A percentile compares a stretch with the other conserved stretches of the same genome.
These are phyloP conservation scores for Plagiodera versicolora DNA, from an alignment of 2,888 invertebrate genomes.

Conservation along the genomic window DNA sequence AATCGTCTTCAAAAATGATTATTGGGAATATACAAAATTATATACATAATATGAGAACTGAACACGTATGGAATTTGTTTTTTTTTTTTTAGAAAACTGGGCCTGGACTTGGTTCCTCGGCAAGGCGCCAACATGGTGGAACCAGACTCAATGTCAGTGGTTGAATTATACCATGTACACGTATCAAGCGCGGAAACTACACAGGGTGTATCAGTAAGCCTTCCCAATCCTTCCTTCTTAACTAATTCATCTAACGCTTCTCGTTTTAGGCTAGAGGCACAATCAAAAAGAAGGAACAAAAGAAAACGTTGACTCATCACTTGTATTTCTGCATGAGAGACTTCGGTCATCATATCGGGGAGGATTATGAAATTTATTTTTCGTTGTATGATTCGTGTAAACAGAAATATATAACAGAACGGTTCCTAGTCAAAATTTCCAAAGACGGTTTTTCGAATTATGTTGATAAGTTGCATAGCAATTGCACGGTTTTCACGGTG, in stretches of 20 bases:
- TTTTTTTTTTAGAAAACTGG: slow-evolving; percentile 74
- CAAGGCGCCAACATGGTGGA: slow-evolving; percentile 88
- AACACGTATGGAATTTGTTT: background rate
- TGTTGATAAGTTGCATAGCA: slow-evolving; percentile 82
- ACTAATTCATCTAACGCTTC: background rate
- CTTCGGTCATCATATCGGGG: slow-evolving; percentile 85
- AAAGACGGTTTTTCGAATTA: slow-evolving; percentile 90
- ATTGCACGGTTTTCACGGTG: slow-evolving; percentile 83
- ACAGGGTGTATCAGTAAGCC: slow-evolving; percentile 67
- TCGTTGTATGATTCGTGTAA: slow-evolving; percentile 81
- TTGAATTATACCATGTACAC: slow-evolving; percentile 84
- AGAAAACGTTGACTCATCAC: slow-evolving; percentile 71
- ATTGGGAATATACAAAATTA: no score
- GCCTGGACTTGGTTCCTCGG: slow-evolving; percentile 88
- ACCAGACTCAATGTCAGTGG: slow-evolving; percentile 84
- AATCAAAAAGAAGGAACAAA: slow-evolving; percentile 59
- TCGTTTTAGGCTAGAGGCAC: slow-evolving; percentile 59
- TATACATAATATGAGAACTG: background rate
- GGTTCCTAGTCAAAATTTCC: slow-evolving; percentile 85
- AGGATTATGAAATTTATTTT: slow-evolving; percentile 87
- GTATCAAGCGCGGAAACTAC: slow-evolving; percentile 75
- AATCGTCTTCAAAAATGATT: no score
- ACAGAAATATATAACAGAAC: slow-evolving; percentile 80
- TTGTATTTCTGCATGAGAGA: slow-evolving; percentile 86
- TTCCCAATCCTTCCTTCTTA: background rate